Evolutionary conservation across 2,888 invertebrate species (phyloP).

Genomic region (Sminthurinus aureus): DNA sequence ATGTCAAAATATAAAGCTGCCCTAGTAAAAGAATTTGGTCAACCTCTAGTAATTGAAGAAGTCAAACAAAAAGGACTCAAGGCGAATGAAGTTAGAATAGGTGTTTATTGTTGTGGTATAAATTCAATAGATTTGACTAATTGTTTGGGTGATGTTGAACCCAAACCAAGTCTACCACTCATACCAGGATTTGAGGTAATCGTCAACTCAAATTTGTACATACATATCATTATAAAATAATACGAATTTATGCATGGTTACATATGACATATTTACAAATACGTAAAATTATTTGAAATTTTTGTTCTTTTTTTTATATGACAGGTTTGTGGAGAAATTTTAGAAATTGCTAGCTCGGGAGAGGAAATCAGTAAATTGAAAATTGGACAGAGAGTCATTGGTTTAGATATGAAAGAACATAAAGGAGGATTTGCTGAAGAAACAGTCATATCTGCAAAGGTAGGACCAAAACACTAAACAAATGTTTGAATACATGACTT

Average conservation of each 20-base stretch:
- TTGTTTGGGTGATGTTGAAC: constrained; percentile 66
- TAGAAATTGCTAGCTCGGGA: constrained; percentile 67
- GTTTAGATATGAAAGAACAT: constrained; percentile 66
- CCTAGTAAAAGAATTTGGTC: constrained; percentile 65
- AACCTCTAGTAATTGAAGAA: constrained; percentile 67
- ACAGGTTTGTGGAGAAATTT: constrained; percentile 68
- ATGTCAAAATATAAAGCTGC: constrained; percentile 64
- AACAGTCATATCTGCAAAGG: constrained; percentile 65
- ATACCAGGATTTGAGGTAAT: constrained; percentile 71
- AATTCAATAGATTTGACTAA: constrained; percentile 71
- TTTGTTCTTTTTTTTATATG: background rate
- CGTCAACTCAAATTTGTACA: background rate
- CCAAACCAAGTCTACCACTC: constrained; percentile 67
- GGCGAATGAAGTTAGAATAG: constrained; percentile 69
- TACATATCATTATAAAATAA: background rate
- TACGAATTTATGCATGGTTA: no score
- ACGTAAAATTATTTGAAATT: background rate
- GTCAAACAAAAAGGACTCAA: constrained; percentile 64
- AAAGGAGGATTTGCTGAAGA: constrained; percentile 72
- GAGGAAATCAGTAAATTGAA: constrained; percentile 63
- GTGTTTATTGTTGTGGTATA: constrained; percentile 72
- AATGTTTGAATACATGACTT: background rate
- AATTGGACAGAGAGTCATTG: constrained; percentile 71
- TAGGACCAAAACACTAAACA: constrained; percentile 42
- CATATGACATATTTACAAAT: no score